Evolutionary conservation across 2,888 invertebrate species (phyloP).

Genomic region (Drosophila eohydei): DNA sequence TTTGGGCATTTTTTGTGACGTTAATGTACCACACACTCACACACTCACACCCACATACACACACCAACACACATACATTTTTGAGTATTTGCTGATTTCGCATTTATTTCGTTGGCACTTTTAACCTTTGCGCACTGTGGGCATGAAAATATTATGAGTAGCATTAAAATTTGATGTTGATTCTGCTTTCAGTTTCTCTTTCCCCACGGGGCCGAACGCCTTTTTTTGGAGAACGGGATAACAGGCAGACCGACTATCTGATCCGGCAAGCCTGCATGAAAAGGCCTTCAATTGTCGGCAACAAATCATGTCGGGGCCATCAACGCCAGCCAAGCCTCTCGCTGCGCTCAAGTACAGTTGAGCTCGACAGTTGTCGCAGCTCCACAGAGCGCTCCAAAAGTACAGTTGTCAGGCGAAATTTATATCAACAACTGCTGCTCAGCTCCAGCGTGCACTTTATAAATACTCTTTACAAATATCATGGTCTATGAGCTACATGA

Average conservation of each 20-base stretch:
- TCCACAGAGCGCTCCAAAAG: slow-evolving; percentile 25
- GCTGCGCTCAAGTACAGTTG: slow-evolving; percentile 46
- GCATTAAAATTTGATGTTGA: slow-evolving; percentile 78
- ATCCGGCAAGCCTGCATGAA: slow-evolving; percentile 4
- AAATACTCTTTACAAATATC: slow-evolving; percentile 15
- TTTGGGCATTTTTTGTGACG: slow-evolving; percentile 41
- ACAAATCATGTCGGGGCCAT: slow-evolving; percentile 71
- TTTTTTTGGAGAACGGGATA: not conserved
- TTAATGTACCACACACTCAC: slow-evolving; percentile 37
- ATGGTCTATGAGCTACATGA: not conserved
- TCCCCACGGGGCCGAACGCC: slow-evolving; percentile 3
- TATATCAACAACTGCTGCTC: slow-evolving; percentile 28
- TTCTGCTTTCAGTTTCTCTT: slow-evolving; percentile 23
- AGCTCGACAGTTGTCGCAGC: slow-evolving; percentile 36
- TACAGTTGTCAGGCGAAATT: slow-evolving; percentile 57
- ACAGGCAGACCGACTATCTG: not conserved
- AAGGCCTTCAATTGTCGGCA: slow-evolving; percentile 65
- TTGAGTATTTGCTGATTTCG: slow-evolving; percentile 64
- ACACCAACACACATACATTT: slow-evolving; percentile 7
- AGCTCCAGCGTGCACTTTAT: slow-evolving; percentile 11
- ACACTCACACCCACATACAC: not conserved
- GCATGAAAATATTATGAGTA: slow-evolving; percentile 74
- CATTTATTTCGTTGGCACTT: slow-evolving; percentile 48
- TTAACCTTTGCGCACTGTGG: slow-evolving; percentile 73
- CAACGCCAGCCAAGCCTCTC: slow-evolving; percentile 53